A percentile compares a stretch with the other conserved stretches of the same genome.
These are phyloP conservation scores for Rhodinocichla rosea DNA, from an alignment of 2,113 vertebrate genomes.

Conservation along the genomic window DNA sequence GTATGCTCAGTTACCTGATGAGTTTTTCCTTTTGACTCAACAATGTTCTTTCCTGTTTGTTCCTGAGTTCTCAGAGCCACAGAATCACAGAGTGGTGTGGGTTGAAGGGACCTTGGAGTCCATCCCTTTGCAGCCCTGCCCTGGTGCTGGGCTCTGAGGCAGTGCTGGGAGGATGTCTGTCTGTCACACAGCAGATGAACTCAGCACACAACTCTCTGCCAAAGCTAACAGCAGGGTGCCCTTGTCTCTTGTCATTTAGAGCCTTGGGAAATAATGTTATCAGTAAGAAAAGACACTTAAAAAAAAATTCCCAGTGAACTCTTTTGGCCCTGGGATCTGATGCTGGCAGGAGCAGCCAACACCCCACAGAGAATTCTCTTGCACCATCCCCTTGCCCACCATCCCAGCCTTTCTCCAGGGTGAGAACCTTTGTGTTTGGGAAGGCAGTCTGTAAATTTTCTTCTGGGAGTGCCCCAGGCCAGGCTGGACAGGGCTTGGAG, in stretches of 20 bases:
- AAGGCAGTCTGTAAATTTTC: not conserved
- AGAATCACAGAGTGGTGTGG: not conserved
- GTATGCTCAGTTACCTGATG: not conserved
- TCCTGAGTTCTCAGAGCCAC: not conserved
- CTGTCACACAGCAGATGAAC: not conserved
- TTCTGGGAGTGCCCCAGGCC: not conserved
- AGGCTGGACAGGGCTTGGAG: not conserved
- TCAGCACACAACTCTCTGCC: not conserved
- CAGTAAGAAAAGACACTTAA: not conserved
- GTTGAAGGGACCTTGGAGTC: not conserved
- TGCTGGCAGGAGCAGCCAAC: not conserved
- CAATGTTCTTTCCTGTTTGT: not conserved
- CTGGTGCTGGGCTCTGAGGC: not conserved
- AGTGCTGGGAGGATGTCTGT: not conserved
- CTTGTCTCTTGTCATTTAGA: not conserved
- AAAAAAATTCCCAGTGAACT: not conserved
- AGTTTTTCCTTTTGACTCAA: not conserved
- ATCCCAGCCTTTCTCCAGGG: not conserved
- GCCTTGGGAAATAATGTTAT: not conserved
- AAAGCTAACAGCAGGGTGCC: not conserved
- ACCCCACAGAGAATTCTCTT: not conserved
- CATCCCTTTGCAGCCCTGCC: accelerated
- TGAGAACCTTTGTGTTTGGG: not conserved
- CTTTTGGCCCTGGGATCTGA: not conserved
- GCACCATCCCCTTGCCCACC: no score